Evolutionary conservation across 2,113 vertebrate genomes (phyloP).

Genomic region (Protobothrops flavoviridis): DNA sequence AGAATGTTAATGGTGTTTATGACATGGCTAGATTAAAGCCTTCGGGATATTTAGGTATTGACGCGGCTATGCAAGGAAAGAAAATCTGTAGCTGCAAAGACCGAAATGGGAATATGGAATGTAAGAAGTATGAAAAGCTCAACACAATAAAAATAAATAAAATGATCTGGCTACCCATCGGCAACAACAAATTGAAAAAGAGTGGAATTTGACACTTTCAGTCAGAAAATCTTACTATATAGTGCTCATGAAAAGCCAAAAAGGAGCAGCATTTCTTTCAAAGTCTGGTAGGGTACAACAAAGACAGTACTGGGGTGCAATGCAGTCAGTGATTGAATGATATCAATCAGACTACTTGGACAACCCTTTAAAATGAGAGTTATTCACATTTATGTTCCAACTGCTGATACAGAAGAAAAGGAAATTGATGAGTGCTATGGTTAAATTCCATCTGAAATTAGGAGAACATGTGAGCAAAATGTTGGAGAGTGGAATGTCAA

Average conservation of each 20-base stretch:
- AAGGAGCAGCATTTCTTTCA: neutral
- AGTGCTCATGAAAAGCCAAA: neutral
- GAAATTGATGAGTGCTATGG: neutral
- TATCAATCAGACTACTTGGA: neutral
- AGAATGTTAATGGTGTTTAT: neutral
- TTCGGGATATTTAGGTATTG: neutral
- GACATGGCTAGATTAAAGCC: neutral
- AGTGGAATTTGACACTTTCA: neutral
- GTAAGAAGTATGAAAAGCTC: neutral
- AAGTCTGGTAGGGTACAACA: neutral
- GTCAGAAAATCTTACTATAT: neutral
- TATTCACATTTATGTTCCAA: neutral
- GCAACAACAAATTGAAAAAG: neutral
- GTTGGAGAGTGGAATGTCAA: neutral
- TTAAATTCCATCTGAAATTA: neutral
- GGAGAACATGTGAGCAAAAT: neutral
- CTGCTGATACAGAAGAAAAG: neutral
- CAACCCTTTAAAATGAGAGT: neutral
- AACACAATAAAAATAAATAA: neutral
- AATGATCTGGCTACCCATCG: neutral
- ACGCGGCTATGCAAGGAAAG: neutral
- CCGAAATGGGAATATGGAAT: neutral
- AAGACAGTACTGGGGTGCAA: neutral
- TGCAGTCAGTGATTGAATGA: neutral
- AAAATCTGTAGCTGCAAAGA: neutral